Percentiles rank a stretch among this genome's conserved stretches.
Conservation (phyloP, 1,140 invertebrate species). For the Muscidifurax raptorellus region DNA sequence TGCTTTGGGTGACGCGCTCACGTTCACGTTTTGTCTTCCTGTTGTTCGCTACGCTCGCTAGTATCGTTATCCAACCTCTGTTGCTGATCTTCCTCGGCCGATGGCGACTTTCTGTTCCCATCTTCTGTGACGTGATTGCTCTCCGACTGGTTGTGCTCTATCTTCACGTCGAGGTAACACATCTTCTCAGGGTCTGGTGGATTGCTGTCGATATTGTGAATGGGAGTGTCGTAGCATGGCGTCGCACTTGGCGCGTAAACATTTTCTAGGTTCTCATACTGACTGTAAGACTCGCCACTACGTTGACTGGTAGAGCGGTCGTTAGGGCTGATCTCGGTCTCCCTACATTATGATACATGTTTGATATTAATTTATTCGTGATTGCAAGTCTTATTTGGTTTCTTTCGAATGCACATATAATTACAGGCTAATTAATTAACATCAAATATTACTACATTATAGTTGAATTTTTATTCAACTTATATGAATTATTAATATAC, state of each 20-base stretch:
- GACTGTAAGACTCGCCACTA: slow-evolving; percentile 67
- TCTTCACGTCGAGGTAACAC: slow-evolving; percentile 64
- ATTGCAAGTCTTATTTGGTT: no score
- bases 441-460: no score
- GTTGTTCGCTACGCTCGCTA: background rate
- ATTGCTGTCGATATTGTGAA: slow-evolving; percentile 62
- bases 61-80: slow-evolving; percentile 7
- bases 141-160: slow-evolving; percentile 51
- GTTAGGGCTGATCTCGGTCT: slow-evolving; percentile 58
- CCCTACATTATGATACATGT: background rate
- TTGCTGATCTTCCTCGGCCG: background rate
- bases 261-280: slow-evolving; percentile 75
- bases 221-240: slow-evolving; percentile 75
- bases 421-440: no score
- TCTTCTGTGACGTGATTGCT: slow-evolving; percentile 12
- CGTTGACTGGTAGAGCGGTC: slow-evolving; percentile 63
- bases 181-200: slow-evolving; percentile 62
- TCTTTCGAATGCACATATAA: no score
- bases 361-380: background rate
- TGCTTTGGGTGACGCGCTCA: background rate
- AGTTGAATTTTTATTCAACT: no score
- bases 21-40: slow-evolving; percentile 32
- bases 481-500: no score
- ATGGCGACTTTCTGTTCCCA: background rate
- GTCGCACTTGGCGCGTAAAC: slow-evolving; percentile 77